Conservation (phyloP, 2,888 invertebrate genomes). For the Anodontia alba region DNA sequence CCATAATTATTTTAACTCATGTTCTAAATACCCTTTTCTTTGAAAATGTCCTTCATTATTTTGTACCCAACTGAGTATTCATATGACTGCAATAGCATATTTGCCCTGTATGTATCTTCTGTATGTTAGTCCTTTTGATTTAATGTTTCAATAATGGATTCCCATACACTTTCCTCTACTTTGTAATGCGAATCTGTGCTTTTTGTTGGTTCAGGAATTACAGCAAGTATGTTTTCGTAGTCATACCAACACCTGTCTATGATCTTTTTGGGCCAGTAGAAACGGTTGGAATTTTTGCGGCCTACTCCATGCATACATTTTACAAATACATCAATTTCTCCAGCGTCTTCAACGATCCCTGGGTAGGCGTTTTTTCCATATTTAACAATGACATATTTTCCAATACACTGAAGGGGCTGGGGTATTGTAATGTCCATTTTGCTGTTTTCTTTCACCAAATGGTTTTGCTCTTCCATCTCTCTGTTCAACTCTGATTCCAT, state of each 20-base stretch:
- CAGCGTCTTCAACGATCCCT: slow-evolving; percentile 23
- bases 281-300: background rate
- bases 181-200: slow-evolving; percentile 9
- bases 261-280: slow-evolving; percentile 16
- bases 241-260: background rate
- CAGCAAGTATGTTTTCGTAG: background rate
- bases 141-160: background rate
- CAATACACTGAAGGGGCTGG: slow-evolving; percentile 5
- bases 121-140: background rate
- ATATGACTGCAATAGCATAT: too few relatives aligned
- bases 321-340: slow-evolving; percentile 14
- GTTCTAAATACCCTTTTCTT: too few relatives aligned
- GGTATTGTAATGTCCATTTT: background rate
- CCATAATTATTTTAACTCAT: too few relatives aligned
- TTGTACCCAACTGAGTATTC: too few relatives aligned
- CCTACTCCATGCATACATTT: slow-evolving; percentile 28
- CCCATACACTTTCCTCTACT: background rate
- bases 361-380: slow-evolving; percentile 30
- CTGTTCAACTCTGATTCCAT: background rate
- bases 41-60: too few relatives aligned
- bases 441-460: background rate
- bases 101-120: background rate
- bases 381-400: slow-evolving; percentile 26
- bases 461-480: background rate
- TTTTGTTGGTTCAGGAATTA: background rate